A percentile compares a stretch with the other conserved stretches of the same genome.
These are phyloP conservation scores for Seriola dumerili DNA, from an alignment of 2,113 vertebrate species.

Conservation along the genomic window DNA sequence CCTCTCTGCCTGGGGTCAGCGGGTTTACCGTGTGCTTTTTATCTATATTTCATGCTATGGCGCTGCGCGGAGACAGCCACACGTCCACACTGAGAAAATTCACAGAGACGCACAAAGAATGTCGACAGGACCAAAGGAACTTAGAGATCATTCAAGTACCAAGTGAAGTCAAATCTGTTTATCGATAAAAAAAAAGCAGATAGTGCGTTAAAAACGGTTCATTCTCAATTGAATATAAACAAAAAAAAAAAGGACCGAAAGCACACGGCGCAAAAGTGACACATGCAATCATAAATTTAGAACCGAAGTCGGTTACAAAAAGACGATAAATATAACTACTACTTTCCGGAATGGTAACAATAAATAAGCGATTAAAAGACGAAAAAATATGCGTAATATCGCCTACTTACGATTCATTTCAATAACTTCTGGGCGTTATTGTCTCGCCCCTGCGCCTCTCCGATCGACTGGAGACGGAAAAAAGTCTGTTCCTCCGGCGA, in stretches of 20 bases:
- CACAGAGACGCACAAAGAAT: conserved; percentile 54
- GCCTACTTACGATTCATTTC: conserved; percentile 76
- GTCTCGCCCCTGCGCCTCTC: conserved; percentile 62
- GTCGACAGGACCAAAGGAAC: conserved; percentile 6
- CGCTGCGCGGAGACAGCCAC: conserved; percentile 61
- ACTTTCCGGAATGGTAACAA: neutral
- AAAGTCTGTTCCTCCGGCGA: conserved; percentile 68
- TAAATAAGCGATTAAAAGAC: neutral
- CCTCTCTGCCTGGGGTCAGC: conserved; percentile 82
- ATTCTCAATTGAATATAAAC: conserved; percentile 23
- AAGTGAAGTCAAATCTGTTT: conserved; percentile 5
- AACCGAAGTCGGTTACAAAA: conserved; percentile 10
- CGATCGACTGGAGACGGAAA: conserved; percentile 48
- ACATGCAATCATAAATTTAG: neutral
- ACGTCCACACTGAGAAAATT: conserved; percentile 45
- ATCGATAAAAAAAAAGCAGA: neutral
- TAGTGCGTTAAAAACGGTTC: conserved; percentile 11
- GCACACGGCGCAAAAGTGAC: conserved; percentile 39
- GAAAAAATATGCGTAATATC: conserved; percentile 10
- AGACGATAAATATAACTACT: neutral
- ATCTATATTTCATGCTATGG: conserved; percentile 79
- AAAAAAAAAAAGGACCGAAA: conserved; percentile 6
- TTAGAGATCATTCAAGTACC: neutral
- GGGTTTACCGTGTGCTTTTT: conserved; percentile 87
- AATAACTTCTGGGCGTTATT: conserved; percentile 80